Percentiles rank a stretch among this genome's conserved stretches.
These are phyloP conservation scores for Ooceraea biroi DNA, from an alignment of 1,140 invertebrate genomes.

Conservation along the genomic window DNA sequence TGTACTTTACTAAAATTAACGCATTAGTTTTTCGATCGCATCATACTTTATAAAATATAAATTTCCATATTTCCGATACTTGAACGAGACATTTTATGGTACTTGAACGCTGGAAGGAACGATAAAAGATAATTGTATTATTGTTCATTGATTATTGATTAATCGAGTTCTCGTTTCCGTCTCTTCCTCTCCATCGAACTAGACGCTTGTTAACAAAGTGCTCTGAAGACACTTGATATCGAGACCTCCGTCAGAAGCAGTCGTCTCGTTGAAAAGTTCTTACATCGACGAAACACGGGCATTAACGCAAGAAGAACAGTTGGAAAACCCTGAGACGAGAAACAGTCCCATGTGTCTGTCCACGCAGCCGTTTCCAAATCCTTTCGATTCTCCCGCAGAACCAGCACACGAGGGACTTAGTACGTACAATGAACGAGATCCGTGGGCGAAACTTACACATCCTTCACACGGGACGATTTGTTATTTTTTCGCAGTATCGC, in stretches of 20 bases:
- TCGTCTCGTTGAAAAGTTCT: neutral
- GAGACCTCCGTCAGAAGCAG: neutral
- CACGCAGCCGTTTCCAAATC: constrained; percentile 9
- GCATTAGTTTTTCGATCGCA: neutral
- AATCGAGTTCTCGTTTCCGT: neutral
- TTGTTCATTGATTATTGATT: constrained; percentile 18
- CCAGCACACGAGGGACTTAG: constrained; percentile 26
- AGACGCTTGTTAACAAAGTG: constrained; percentile 30
- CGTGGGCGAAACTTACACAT: neutral
- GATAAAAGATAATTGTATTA: neutral
- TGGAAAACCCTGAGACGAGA: constrained; percentile 13
- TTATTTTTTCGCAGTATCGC: constrained; percentile 89
- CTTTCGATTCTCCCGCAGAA: constrained; percentile 10
- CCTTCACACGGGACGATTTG: constrained; percentile 39
- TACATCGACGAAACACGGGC: constrained; percentile 1
- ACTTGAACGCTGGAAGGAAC: neutral
- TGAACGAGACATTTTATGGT: neutral
- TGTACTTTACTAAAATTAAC: neutral
- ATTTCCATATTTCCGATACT: neutral
- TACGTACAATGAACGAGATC: constrained; percentile 9
- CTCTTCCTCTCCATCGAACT: neutral
- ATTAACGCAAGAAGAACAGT: neutral
- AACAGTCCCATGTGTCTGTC: constrained; percentile 6
- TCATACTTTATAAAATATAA: neutral
- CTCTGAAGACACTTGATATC: constrained; percentile 18